A percentile compares a stretch with the other conserved stretches of the same genome.
phyloP scores from a whole-genome alignment of 2,888 invertebrate species.

The Myathropa florea region DNA sequence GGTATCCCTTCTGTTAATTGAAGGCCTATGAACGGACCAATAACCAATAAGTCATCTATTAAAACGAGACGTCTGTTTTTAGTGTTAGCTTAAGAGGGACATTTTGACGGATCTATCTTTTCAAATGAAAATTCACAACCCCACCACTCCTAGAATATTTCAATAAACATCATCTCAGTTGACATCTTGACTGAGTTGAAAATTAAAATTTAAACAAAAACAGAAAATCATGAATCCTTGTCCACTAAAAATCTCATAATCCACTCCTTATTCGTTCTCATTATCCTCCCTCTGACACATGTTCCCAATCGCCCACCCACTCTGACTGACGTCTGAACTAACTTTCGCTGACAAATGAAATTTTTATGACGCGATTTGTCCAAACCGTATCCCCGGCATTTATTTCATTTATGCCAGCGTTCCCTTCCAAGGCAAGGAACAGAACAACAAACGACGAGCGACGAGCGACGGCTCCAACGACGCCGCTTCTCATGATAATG shows the following conservation, averaged over 20 bases:
- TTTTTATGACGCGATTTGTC: constrained; percentile 70
- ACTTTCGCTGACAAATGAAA: constrained; percentile 65
- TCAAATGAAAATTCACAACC: too few relatives aligned
- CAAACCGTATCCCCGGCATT: constrained; percentile 59
- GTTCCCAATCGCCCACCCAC: not conserved
- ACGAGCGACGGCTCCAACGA: not conserved
- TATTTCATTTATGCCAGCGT: constrained; percentile 56
- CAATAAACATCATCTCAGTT: too few relatives aligned
- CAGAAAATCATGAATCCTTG: not conserved
- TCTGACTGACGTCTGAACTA: constrained; percentile 51
- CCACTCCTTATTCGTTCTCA: constrained; percentile 25
- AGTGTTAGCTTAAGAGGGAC: too few relatives aligned
- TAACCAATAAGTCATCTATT: too few relatives aligned
- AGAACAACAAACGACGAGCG: not conserved
- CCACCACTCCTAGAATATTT: too few relatives aligned
- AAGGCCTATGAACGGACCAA: too few relatives aligned
- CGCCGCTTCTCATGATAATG: constrained; percentile 55
- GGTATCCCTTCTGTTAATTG: too few relatives aligned
- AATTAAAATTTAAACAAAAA: not conserved
- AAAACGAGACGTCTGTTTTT: too few relatives aligned
- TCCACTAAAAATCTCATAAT: not conserved
- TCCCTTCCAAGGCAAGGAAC: not conserved
- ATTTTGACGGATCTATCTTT: too few relatives aligned
- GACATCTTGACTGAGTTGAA: not conserved
- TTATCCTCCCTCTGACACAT: constrained; percentile 34